A percentile compares a stretch with the other conserved stretches of the same genome.
Conservation (phyloP, 2,797 vertebrate genomes). For the Myripristis jacobus region DNA sequence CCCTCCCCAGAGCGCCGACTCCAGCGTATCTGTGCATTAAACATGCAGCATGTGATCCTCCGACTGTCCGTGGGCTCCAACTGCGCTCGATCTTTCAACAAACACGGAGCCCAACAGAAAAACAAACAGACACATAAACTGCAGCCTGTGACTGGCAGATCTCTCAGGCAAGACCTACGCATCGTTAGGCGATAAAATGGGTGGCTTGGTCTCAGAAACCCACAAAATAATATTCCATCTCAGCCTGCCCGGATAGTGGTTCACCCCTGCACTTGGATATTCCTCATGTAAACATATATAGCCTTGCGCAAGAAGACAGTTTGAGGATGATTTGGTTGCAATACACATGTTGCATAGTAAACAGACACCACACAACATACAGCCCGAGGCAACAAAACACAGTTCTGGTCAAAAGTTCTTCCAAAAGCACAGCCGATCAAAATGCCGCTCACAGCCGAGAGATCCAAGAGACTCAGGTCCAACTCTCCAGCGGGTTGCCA, state of each 20-base stretch:
- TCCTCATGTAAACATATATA: neutral
- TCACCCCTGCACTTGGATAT: neutral
- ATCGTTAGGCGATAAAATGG: neutral
- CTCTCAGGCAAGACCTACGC: neutral
- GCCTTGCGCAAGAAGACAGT: slow-evolving; percentile 12
- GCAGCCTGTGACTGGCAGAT: neutral
- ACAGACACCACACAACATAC: slow-evolving; percentile 22
- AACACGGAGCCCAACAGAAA: neutral
- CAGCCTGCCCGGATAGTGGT: neutral
- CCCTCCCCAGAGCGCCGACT: neutral
- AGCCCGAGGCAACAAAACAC: slow-evolving; percentile 16
- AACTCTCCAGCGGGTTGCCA: slow-evolving; percentile 57
- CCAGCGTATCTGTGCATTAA: neutral
- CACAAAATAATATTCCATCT: neutral
- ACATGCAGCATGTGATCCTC: neutral
- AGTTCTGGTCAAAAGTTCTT: slow-evolving; percentile 20
- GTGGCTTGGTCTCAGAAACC: neutral
- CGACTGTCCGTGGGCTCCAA: neutral
- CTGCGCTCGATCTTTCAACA: neutral
- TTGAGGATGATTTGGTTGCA: slow-evolving; percentile 30
- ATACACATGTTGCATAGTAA: slow-evolving; percentile 49
- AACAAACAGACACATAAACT: slow-evolving; percentile 12
- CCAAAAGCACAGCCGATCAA: slow-evolving; percentile 53
- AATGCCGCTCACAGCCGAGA: slow-evolving; percentile 71
- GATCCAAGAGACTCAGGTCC: slow-evolving; percentile 49